phyloP scores from a whole-genome alignment of 2,888 invertebrate genomes.

The Phragmatobia fuliginosa region DNA sequence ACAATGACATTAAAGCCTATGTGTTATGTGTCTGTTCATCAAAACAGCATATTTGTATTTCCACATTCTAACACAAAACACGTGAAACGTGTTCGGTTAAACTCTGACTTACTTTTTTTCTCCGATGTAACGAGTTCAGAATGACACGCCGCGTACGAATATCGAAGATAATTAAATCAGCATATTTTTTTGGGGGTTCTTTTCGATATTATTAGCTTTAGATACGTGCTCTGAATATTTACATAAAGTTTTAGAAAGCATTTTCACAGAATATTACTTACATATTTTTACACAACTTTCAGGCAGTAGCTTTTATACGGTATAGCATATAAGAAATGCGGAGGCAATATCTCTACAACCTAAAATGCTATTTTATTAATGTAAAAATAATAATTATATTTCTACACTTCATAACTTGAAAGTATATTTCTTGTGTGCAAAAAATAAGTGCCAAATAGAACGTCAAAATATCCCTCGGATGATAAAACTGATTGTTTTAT shows the following conservation, averaged over 20 bases:
- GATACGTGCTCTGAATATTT: slow-evolving; percentile 14
- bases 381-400: neutral
- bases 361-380: too few species aligned
- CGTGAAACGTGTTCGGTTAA: slow-evolving; percentile 1
- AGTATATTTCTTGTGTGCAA: too few species aligned
- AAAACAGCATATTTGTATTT: neutral
- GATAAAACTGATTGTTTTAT: neutral
- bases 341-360: neutral
- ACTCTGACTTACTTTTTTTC: slow-evolving; percentile 10
- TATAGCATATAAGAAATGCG: neutral
- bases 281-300: slow-evolving; percentile 1
- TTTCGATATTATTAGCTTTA: slow-evolving; percentile 18
- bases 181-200: slow-evolving; percentile 16
- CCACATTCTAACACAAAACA: neutral
- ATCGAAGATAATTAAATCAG: slow-evolving; percentile 18
- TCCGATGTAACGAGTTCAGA: slow-evolving; percentile 4
- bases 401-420: neutral
- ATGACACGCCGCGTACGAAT: slow-evolving; percentile 13
- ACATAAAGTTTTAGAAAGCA: slow-evolving; percentile 6
- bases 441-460: too few species aligned
- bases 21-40: neutral
- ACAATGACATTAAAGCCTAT: neutral
- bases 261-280: slow-evolving; percentile 12
- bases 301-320: neutral
- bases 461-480: neutral